A percentile compares a stretch with the other conserved stretches of the same genome.
Conservation (phyloP, 2,113 vertebrate genomes). For the Lasiurus borealis region DNA sequence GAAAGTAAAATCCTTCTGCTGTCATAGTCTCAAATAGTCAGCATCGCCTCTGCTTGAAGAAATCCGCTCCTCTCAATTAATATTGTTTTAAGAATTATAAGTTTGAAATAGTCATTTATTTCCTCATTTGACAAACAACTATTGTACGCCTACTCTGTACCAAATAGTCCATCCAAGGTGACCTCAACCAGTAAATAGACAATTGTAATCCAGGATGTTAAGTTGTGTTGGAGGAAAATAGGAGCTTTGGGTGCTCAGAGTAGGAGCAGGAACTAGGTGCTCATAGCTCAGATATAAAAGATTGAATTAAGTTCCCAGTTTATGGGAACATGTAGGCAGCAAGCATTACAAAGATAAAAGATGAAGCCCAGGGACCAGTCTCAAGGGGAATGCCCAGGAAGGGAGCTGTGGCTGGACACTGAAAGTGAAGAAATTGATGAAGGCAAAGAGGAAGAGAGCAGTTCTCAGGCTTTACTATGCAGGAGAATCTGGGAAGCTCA, state of each 20-base stretch:
- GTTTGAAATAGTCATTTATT: background rate
- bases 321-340: background rate
- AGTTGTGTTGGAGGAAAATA: background rate
- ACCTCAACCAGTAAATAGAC: background rate
- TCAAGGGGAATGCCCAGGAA: background rate
- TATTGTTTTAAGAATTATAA: background rate
- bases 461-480: background rate
- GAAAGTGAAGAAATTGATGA: background rate
- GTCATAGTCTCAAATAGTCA: too few relatives aligned
- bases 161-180: background rate
- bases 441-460: background rate
- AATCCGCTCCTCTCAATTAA: background rate
- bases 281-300: background rate
- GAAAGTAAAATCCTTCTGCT: too few relatives aligned
- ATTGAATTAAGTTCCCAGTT: background rate
- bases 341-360: background rate
- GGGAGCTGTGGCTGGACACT: background rate
- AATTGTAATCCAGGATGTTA: background rate
- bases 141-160: background rate
- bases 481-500: background rate
- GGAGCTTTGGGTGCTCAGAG: background rate
- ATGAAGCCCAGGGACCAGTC: background rate
- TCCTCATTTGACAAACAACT: background rate
- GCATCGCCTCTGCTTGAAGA: too few relatives aligned
- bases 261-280: background rate